Conservation (phyloP, 1,140 invertebrate species). For the Ladona fulva region DNA sequence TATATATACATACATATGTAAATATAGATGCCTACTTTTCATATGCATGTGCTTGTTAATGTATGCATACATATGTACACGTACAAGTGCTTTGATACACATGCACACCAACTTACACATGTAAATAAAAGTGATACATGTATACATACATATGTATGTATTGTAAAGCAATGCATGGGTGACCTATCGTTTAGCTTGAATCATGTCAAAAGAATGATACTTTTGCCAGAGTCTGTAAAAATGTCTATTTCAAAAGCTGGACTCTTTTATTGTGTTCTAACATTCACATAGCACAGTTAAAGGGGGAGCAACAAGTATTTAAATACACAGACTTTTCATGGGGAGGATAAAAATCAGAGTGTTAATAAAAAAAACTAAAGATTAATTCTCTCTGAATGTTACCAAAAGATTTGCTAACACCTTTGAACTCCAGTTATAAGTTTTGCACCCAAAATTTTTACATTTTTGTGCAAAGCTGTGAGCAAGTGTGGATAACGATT, state of each 20-base stretch:
- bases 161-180: not conserved
- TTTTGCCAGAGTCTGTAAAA: not conserved
- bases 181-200: not conserved
- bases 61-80: too few species aligned
- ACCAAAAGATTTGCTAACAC: not conserved
- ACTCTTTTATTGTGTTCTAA: not conserved
- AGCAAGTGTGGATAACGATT: not conserved
- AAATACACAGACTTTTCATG: not conserved
- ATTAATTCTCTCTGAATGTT: not conserved
- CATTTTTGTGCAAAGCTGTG: not conserved
- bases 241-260: too few species aligned
- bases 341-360: not conserved
- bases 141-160: not conserved
- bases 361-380: not conserved
- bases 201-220: not conserved
- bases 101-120: too few species aligned
- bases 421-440: not conserved
- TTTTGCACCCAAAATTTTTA: not conserved
- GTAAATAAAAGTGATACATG: too few species aligned
- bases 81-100: too few species aligned
- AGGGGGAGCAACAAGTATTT: not conserved
- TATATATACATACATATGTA: not conserved
- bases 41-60: not conserved
- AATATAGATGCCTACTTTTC: not conserved
- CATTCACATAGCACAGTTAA: not conserved